phyloP scores from a whole-genome alignment of 2,888 invertebrate species.

The Lamproptera curius region DNA sequence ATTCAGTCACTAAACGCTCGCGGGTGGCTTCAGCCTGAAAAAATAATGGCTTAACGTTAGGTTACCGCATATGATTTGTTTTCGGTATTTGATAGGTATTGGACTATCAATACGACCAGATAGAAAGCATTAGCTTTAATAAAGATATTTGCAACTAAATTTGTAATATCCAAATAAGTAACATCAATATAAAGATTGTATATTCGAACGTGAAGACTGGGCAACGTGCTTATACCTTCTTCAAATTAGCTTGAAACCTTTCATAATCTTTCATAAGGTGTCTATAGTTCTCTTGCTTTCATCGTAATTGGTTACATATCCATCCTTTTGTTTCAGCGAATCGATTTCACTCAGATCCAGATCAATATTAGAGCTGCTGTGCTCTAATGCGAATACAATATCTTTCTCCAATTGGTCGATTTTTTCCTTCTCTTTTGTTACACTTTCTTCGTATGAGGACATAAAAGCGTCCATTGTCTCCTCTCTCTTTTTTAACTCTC shows the following conservation, averaged over 20 bases:
- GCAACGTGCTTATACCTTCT: slow-evolving; percentile 69
- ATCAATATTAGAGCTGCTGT: slow-evolving; percentile 81
- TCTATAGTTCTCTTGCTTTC: slow-evolving; percentile 73
- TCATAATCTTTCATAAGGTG: slow-evolving; percentile 68
- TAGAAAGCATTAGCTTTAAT: too few relatives aligned
- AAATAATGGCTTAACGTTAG: too few relatives aligned
- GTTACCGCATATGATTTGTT: too few relatives aligned
- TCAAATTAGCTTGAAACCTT: slow-evolving; percentile 80
- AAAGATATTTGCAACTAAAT: not conserved
- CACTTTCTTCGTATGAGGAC: slow-evolving; percentile 79
- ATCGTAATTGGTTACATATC: slow-evolving; percentile 58
- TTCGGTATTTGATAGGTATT: too few relatives aligned
- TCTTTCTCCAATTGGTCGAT: slow-evolving; percentile 80
- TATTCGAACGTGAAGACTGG: not conserved
- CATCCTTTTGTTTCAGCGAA: slow-evolving; percentile 65
- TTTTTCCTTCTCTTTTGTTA: slow-evolving; percentile 80
- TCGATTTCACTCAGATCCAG: slow-evolving; percentile 79
- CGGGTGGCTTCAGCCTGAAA: slow-evolving; percentile 65
- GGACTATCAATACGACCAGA: too few relatives aligned
- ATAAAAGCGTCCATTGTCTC: slow-evolving; percentile 89
- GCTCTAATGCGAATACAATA: slow-evolving; percentile 81
- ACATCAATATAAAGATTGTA: not conserved
- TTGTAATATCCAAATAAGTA: not conserved
- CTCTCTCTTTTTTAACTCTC: slow-evolving; percentile 88
- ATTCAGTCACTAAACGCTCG: slow-evolving; percentile 71